Evolutionary conservation across 2,888 invertebrate species (phyloP).

Genomic region (Philhelius pedissequus): DNA sequence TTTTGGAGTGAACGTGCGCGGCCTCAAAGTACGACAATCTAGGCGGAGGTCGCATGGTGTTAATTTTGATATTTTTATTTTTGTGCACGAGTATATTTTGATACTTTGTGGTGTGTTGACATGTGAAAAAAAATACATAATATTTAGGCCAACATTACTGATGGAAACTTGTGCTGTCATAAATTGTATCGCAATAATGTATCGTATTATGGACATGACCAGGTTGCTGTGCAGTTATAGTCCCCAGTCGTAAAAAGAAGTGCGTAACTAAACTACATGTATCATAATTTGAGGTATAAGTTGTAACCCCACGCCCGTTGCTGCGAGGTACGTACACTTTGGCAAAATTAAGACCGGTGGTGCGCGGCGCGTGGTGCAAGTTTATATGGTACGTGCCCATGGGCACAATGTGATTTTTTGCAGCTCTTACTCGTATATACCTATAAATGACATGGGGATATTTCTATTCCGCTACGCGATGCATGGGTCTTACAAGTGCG

Average conservation of each 20-base stretch:
- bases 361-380: conserved; percentile 50
- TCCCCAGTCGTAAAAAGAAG: conserved; percentile 51
- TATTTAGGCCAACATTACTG: conserved; percentile 47
- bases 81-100: conserved; percentile 44
- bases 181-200: conserved; percentile 55
- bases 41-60: conserved; percentile 66
- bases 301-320: conserved; percentile 32
- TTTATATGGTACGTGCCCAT: conserved; percentile 62
- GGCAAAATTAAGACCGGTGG: conserved; percentile 31
- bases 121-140: conserved; percentile 45
- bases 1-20: conserved; percentile 66
- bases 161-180: conserved; percentile 55
- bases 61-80: neutral
- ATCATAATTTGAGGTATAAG: conserved; percentile 22
- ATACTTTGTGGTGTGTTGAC: conserved; percentile 61
- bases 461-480: neutral
- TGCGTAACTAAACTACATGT: conserved; percentile 52
- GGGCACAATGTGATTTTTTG: conserved; percentile 49
- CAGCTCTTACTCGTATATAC: conserved; percentile 31
- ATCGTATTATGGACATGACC: conserved; percentile 28
- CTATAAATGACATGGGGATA: neutral
- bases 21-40: conserved; percentile 68
- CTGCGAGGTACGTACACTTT: conserved; percentile 23
- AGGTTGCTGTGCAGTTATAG: conserved; percentile 2
- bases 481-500: neutral